Percentiles rank a stretch among this genome's conserved stretches.
Conservation (phyloP, 2,113 vertebrate species). For the Myrmecobius fasciatus region DNA sequence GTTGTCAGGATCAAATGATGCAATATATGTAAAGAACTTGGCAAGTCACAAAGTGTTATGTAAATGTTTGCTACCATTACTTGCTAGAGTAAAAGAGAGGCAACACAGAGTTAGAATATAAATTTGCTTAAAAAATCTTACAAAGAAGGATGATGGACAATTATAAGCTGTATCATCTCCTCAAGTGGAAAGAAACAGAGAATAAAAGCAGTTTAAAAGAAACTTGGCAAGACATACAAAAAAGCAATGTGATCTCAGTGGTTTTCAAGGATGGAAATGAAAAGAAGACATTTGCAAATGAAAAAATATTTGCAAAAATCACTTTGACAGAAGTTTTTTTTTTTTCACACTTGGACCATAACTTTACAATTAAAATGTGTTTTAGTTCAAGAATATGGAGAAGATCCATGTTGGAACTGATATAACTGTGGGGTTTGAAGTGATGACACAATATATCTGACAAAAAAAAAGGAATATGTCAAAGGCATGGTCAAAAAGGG, state of each 20-base stretch:
- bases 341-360: not conserved
- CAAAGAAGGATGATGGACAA: not conserved
- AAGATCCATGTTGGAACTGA: too few relatives aligned
- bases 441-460: too few relatives aligned
- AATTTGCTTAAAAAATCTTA: too few relatives aligned
- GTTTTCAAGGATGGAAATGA: not conserved
- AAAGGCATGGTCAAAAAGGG: too few relatives aligned
- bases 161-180: not conserved
- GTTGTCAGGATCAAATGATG: not conserved
- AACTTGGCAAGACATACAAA: not conserved
- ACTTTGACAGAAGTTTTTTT: not conserved
- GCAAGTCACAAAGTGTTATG: not conserved
- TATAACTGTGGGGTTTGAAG: too few relatives aligned
- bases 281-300: not conserved
- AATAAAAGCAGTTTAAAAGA: not conserved
- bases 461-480: too few relatives aligned
- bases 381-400: too few relatives aligned
- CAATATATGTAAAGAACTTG: not conserved
- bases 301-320: not conserved
- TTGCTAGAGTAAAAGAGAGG: not conserved
- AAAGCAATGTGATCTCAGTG: not conserved
- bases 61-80: not conserved
- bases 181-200: not conserved
- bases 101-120: not conserved
- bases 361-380: too few relatives aligned